Base-by-base conservation (phyloP, 2,888 invertebrate genomes). In the Hirtodrosophila alboralis region DNA sequence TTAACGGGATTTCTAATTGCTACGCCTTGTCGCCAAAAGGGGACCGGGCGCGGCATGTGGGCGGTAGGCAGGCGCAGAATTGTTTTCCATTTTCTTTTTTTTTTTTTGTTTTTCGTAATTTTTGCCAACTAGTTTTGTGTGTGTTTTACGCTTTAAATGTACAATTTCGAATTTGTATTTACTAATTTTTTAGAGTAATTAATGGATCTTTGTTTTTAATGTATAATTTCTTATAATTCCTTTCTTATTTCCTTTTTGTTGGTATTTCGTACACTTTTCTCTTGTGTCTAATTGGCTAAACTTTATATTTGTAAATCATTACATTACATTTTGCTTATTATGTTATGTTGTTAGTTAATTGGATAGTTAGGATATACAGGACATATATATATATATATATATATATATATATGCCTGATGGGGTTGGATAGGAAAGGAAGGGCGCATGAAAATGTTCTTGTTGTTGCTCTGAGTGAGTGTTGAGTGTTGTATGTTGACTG, bases 81-180 rank as follows among this genome's bases (percentile, higher is more conserved):
- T 54, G 18, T 12, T 57, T 36, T 41, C 33, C 41, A 28, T 28
- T 38, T 33, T n/a, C 34, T 8, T 45, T 45, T 40, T 31, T 30
- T 36, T 26, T 14, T 23, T 23, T 33, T 49, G 23, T 47, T 38
- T 27, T 36, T 38, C 21, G 31, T 37, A n/a, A n/a, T n/a, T n/a
- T n/a, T n/a, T 47, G 49, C 47, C 38, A 58, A 51, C 45, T 44
- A 44, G 44, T 48, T 37, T 14, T 18, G 40, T 30, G 23, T 14
- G 26, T 45, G 10, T 58, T 49, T 44, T 49, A 65, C 65, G 51
- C 56, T 74, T 66, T 76, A 80, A 80, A 84, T 80, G 63, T 80
- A 80, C 84, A 80, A 76, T 80, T 83, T 80, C 77, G 79, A 80
- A 80, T 84, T 80, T 74, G 71, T 79, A 79, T 83, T 83, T 72